phyloP scores from a whole-genome alignment of 2,113 vertebrate species.

The Nothoprocta pentlandii region DNA sequence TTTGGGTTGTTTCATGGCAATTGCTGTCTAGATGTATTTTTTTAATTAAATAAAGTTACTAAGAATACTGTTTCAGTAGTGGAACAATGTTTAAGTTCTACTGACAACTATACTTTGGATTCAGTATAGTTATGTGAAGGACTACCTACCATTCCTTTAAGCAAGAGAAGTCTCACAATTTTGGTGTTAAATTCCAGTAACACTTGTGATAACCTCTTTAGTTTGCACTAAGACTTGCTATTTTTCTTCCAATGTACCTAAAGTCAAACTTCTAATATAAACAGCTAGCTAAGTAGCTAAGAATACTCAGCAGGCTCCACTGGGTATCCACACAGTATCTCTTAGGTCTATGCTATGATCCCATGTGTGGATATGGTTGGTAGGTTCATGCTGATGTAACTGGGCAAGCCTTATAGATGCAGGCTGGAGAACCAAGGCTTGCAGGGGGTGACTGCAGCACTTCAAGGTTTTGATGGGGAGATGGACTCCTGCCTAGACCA shows the following conservation, averaged over 20 bases:
- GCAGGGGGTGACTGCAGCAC: not conserved
- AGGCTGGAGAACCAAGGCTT: not conserved
- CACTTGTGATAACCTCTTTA: not conserved
- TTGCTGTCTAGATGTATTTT: not conserved
- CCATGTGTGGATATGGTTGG: not conserved
- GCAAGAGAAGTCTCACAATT: not conserved
- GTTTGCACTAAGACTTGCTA: not conserved
- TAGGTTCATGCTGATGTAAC: not conserved
- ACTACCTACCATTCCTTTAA: not conserved
- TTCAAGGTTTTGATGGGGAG: not conserved
- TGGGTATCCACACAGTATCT: not conserved
- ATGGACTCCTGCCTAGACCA: not conserved
- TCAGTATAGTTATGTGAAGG: not conserved
- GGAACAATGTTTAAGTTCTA: not conserved
- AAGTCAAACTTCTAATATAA: not conserved
- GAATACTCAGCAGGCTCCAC: not conserved
- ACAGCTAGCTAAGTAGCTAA: not conserved
- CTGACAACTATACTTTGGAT: not conserved
- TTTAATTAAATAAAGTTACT: slow-evolving; percentile 29
- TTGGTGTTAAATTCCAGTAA: not conserved
- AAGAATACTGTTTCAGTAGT: slow-evolving; percentile 1
- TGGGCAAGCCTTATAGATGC: not conserved
- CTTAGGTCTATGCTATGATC: not conserved
- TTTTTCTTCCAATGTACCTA: not conserved
- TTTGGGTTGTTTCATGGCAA: slow-evolving; percentile 38